phyloP scores from a whole-genome alignment of 2,888 invertebrate species.

The Euzophera pinguis region DNA sequence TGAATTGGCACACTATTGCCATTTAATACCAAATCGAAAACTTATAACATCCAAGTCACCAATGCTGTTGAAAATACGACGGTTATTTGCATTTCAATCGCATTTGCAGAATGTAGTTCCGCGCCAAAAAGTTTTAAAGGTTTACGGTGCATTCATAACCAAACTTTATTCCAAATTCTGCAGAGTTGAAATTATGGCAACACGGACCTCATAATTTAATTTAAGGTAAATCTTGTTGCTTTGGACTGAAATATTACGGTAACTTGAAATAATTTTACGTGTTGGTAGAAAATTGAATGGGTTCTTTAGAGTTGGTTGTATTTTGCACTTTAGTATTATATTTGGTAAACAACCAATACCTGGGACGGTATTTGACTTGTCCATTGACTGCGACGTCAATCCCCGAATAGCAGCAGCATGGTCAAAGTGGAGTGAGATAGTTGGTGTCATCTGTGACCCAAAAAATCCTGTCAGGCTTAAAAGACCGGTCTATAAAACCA shows the following conservation, averaged over 20 bases:
- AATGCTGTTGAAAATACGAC: constrained; percentile 10
- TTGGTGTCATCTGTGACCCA: too few relatives aligned
- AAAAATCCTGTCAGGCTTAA: too few relatives aligned
- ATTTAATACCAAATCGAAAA: background rate
- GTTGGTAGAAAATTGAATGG: too few relatives aligned
- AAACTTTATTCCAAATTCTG: background rate
- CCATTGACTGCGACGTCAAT: too few relatives aligned
- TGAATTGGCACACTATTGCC: background rate
- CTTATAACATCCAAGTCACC: constrained; percentile 1
- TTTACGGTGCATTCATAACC: background rate
- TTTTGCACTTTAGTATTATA: too few relatives aligned
- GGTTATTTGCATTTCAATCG: constrained; percentile 22
- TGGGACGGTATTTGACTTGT: too few relatives aligned
- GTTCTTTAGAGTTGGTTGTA: too few relatives aligned
- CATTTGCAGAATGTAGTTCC: constrained; percentile 12
- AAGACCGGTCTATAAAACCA: too few relatives aligned
- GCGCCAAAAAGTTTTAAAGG: background rate
- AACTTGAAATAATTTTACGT: background rate
- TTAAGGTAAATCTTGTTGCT: background rate
- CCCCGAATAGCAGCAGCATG: too few relatives aligned
- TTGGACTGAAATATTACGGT: background rate
- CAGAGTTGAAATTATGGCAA: background rate
- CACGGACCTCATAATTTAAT: background rate
- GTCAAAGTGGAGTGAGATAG: too few relatives aligned
- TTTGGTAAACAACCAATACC: too few relatives aligned